phyloP scores from a whole-genome alignment of 2,113 vertebrate genomes.

The Pelmatolapia mariae region DNA sequence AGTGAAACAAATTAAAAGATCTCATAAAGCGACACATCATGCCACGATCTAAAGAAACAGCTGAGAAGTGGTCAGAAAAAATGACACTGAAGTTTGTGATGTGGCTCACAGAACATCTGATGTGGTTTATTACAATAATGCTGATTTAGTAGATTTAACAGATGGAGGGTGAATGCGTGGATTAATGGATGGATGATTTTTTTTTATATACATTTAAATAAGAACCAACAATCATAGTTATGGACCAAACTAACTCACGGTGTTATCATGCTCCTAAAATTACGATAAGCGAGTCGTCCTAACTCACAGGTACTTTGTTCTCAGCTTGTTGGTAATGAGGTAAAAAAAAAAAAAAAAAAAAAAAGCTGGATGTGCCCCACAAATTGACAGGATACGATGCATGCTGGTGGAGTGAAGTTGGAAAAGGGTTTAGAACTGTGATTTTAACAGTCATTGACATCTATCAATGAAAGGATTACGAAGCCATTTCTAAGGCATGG shows the following conservation, averaged over 20 bases:
- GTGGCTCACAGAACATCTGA: background rate
- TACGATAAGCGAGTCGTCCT: accelerated
- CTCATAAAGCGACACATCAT: background rate
- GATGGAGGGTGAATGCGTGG: accelerated
- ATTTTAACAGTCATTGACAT: background rate
- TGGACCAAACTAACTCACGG: background rate
- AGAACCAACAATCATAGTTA: background rate
- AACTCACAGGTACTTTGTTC: background rate
- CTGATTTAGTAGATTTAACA: background rate
- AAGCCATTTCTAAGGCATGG: background rate
- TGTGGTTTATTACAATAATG: background rate
- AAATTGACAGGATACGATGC: background rate
- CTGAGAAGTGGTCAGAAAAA: background rate
- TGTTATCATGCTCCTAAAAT: background rate
- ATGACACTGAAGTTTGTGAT: background rate
- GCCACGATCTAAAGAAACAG: accelerated
- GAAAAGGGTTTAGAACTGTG: background rate
- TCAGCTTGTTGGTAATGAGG: background rate
- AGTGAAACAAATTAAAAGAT: accelerated
- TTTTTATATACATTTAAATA: accelerated
- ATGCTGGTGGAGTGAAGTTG: accelerated
- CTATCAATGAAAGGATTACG: background rate
- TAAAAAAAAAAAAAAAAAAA: too few species aligned
- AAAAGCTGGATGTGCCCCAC: background rate
- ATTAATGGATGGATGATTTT: background rate